These are phyloP conservation scores for Gallinago stenura DNA, from an alignment of 2,797 vertebrate genomes.

Conservation along the genomic window DNA sequence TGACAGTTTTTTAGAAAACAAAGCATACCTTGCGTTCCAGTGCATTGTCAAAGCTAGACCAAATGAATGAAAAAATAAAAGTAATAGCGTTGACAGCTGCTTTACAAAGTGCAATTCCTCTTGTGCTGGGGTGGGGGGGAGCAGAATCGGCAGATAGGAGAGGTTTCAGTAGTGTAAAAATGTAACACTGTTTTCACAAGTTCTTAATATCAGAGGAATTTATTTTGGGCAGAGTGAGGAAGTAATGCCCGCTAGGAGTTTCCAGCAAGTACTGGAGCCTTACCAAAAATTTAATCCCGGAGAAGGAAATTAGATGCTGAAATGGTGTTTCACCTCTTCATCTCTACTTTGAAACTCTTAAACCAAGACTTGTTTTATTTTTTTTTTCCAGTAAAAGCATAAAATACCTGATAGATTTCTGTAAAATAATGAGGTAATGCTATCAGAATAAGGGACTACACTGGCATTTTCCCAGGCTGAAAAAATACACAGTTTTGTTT, in stretches of 20 bases:
- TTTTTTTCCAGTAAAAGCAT: not conserved
- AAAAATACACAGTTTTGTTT: not conserved
- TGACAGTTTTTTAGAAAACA: not conserved
- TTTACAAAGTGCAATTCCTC: not conserved
- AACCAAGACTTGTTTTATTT: not conserved
- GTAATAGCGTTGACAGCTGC: not conserved
- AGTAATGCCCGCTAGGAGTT: not conserved
- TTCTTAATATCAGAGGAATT: not conserved
- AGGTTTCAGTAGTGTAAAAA: not conserved
- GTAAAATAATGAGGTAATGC: not conserved
- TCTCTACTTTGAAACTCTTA: not conserved
- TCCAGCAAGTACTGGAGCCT: not conserved
- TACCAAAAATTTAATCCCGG: not conserved
- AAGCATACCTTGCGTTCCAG: fast-evolving
- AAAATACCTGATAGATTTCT: not conserved
- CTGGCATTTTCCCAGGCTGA: fast-evolving
- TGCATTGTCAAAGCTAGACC: not conserved
- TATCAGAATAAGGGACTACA: not conserved
- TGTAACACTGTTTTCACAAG: not conserved
- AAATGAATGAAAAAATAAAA: not conserved
- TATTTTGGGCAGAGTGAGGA: not conserved
- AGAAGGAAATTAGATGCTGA: not conserved
- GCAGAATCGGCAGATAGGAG: not conserved
- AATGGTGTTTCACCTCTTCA: not conserved
- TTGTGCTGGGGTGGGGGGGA: not conserved